Base-by-base conservation (phyloP, 2,888 invertebrate species). In the Hyposoter dolosus region DNA sequence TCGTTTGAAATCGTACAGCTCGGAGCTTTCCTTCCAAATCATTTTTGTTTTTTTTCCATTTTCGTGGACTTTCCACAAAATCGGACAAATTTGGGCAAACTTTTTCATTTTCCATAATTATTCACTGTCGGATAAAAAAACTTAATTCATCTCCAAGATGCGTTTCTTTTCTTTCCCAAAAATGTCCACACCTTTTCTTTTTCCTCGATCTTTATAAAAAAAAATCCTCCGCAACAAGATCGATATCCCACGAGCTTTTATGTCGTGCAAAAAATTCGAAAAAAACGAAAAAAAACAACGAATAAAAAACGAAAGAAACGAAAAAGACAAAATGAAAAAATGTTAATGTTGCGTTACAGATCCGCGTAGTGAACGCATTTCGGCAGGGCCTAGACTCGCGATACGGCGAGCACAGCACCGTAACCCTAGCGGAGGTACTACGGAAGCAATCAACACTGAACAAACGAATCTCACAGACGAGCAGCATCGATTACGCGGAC, bases 281-380 rank as follows among this genome's bases (percentile, higher is more conserved):
- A 32, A 80, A 40, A 28, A 60, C n/a, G n/a, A 45, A 60, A 43
- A 43, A 69, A 53, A 45, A 79, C 71, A 76, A 45, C 53, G 12
- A 65, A 56, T 60, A 40, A 66, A 56, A 75, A 3, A 68, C 28
- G 6, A 35, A 63, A 5, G 5, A 40, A 40, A 7, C 0, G 7
- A 7, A 40, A 60, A 69, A 69, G 47, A 19, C 65, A 32, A 32
- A 77, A 79, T 79, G 12, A n/a, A 79, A 68, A 76, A 50, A 63
- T 50, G 88, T 84, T 87, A 32, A 60, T 89, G 79, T 90, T 90
- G 88, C 93, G 94, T 96, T 96, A 95, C 97, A 99, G 99, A 99
- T 99, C 95, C 99, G 99, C 96, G 99, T 99, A 96, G 99, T 99
- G 96, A 99, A 99, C 96, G 99, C 99, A 96, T 99, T 99, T 97